Evolutionary conservation across 2,797 vertebrate genomes (phyloP), one percentile per base, ranked within the genome.

Genomic region (Aldrovandia affinis): DNA sequence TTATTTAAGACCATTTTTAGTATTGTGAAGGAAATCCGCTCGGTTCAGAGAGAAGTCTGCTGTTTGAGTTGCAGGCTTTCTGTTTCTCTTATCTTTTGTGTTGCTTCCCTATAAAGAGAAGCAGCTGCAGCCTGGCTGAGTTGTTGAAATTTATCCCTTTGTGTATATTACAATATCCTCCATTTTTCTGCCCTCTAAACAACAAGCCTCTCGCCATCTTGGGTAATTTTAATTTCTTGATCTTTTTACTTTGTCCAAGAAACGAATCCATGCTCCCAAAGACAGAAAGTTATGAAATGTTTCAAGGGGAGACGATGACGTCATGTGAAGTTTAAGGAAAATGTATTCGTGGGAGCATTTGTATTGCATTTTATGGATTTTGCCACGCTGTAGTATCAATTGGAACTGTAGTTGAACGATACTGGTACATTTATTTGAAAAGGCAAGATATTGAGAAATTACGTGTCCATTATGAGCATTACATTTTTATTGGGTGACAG

Each of bases 111-210:
- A 44, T 75, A 90, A 94, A 94, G 93, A 89, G 94, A 89, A 90
- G 95, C 96, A 93, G 96, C 97, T 95, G 96, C 96, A 86, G 96
- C 91, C 90, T 86, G 95, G 95, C 95, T 91, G 96, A 96, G 95
- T 96, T 96, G 96, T 94, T 96, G 96, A 96, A 96, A 97, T 97
- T 93, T 96, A 96, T 97, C 97, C 97, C 97, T 98, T 99, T 98
- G 98, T 99, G 97, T 98, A 97, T 97, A 98, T 98, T 97, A 98
- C 97, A 97, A 98, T 99, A 98, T 98, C 98, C 97, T 99, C 98
- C 98, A 98, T 98, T 97, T 98, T 96, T 95, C 95, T 96, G 96
- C 96, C 97, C 96, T 97, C 95, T 96, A 97, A 98, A 98, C 98
- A 98, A 99, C 98, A 97, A 98, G 97, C 95, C 97, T 96, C 95